Base-by-base conservation (phyloP, 1,140 invertebrate genomes). In the Caenorhabditis briggsae region DNA sequence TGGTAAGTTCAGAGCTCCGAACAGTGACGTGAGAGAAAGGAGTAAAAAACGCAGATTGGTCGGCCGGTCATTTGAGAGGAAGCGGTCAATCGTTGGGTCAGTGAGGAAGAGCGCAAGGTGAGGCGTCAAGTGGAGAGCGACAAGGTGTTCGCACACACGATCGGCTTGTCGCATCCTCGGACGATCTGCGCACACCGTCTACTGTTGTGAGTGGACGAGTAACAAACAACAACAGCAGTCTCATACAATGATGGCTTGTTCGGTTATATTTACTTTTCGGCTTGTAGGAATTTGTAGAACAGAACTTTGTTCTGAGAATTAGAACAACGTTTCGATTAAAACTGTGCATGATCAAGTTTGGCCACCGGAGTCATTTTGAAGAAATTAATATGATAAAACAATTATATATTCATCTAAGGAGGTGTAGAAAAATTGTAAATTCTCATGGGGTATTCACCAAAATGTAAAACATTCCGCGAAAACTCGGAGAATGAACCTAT, bases 81-180 rank as follows among this genome's bases (percentile, higher is more conserved):
- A 70, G 64, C 33, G 25, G 59, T 58, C 59, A 64, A 23, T 33
- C 5, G 59, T 16, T 16, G 64, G 16, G 64, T 14, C 33, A 33
- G 70, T n/a, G 46, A 50, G 20, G 46, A 78, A 78, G 70, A 53
- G 70, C 53, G 70, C 70, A 78, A 78, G 14, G 46, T 46, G 23
- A 78, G 70, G 70, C 70, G 70, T 78, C 70, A 78, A 78, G 70
- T 78, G 70, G 70, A 18, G 46, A 78, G 70, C 43, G 70, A 78
- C 70, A 78, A 78, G 70, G 70, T 78, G 70, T 78, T 78, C 70
- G 70, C 46, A 78, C 46, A 78, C 70, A 78, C 70, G 64, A 43
- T 70, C 64, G 70, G 20, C 46, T 78, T 78, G 70, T 78, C 70
- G 46, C 70, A 46, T 8, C 2, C 16, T 14, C 16, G 70, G 46